These are phyloP conservation scores for Monochamus alternatus DNA, from an alignment of 2,888 invertebrate genomes.

Conservation along the genomic window DNA sequence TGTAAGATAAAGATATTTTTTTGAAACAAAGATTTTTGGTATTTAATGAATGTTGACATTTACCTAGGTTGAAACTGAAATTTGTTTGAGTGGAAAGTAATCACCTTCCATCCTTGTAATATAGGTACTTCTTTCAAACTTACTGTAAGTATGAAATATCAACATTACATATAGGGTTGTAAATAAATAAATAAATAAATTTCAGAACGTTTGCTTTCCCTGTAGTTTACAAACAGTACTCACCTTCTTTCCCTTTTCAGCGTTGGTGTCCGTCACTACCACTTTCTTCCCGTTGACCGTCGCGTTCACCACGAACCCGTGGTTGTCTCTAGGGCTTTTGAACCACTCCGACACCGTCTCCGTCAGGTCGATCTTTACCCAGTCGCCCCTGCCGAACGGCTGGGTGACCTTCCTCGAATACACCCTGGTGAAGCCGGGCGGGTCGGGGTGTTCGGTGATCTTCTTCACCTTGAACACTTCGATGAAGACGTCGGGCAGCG, in stretches of 20 bases:
- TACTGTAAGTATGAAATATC: no score
- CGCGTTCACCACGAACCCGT: slow-evolving; percentile 84
- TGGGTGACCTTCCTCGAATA: slow-evolving; percentile 70
- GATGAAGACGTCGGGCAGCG: slow-evolving; percentile 63
- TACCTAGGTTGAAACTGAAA: no score
- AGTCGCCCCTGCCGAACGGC: slow-evolving; percentile 77
- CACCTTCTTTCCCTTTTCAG: slow-evolving; percentile 73
- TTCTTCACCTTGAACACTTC: slow-evolving; percentile 67
- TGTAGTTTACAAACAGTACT: slow-evolving; percentile 33
- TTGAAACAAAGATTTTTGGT: no score
- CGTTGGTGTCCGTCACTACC: slow-evolving; percentile 79
- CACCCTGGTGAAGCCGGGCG: slow-evolving; percentile 62
- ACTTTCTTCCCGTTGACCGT: slow-evolving; percentile 76
- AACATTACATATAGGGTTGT: no score
- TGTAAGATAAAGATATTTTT: no score
- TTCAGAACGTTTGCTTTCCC: no score
- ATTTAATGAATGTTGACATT: no score
- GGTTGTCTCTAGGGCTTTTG: slow-evolving; percentile 81
- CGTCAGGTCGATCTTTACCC: slow-evolving; percentile 82
- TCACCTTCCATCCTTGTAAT: no score
- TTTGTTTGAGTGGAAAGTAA: no score
- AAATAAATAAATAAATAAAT: no score
- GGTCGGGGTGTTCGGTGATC: slow-evolving; percentile 63
- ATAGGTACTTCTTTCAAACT: no score
- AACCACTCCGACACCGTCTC: slow-evolving; percentile 86